Percentiles rank a stretch among this genome's conserved stretches.
phyloP scores from a whole-genome alignment of 2,797 vertebrate species.

The Spondyliosoma cantharus region DNA sequence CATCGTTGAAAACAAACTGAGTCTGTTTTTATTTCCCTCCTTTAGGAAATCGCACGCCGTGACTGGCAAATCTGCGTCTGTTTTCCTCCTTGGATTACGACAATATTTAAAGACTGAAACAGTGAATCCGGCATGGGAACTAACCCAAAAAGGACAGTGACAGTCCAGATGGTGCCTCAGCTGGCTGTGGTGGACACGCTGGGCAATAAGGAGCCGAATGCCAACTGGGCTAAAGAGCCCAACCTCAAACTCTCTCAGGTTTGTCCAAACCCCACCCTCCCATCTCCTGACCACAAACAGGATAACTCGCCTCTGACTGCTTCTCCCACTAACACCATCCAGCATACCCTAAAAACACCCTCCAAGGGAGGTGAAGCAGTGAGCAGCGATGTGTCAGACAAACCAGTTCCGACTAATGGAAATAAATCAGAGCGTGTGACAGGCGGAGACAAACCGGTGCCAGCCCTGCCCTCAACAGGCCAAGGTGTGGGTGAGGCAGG shows the following conservation, averaged over 20 bases:
- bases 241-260: slow-evolving; percentile 79
- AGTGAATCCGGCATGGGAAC: slow-evolving; percentile 89
- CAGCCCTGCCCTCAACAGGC: slow-evolving; percentile 50
- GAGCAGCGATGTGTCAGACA: slow-evolving; percentile 62
- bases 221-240: slow-evolving; percentile 76
- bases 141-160: slow-evolving; percentile 89
- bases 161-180: slow-evolving; percentile 85
- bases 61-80: slow-evolving; percentile 34
- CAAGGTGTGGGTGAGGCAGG: slow-evolving; percentile 52
- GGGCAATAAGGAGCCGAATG: slow-evolving; percentile 80
- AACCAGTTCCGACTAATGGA: slow-evolving; percentile 62
- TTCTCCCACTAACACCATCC: slow-evolving; percentile 44
- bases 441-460: slow-evolving; percentile 56
- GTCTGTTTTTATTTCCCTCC: slow-evolving; percentile 60
- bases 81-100: slow-evolving; percentile 73
- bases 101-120: slow-evolving; percentile 57
- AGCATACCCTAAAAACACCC: slow-evolving; percentile 46
- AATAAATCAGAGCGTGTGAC: slow-evolving; percentile 63
- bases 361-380: slow-evolving; percentile 47
- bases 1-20: slow-evolving; percentile 36
- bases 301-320: slow-evolving; percentile 66
- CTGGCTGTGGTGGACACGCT: slow-evolving; percentile 80
- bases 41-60: slow-evolving; percentile 63
- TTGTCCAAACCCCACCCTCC: slow-evolving; percentile 71
- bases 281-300: slow-evolving; percentile 48